Evolutionary conservation across 2,113 vertebrate genomes (phyloP).

Genomic region (Strigops habroptila): DNA sequence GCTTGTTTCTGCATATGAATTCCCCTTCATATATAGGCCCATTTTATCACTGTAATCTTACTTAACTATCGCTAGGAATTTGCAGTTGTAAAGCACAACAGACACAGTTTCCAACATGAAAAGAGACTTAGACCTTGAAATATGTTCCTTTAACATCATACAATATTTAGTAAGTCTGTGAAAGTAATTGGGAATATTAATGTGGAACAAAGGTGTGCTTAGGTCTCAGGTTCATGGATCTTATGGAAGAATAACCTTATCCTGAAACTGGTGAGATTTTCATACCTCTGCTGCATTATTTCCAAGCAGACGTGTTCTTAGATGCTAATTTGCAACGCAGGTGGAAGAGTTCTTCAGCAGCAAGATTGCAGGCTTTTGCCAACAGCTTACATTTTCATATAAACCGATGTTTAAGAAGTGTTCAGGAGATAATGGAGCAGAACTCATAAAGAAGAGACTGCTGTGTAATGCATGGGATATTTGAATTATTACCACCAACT

Average conservation of each 20-base stretch:
- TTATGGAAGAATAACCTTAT: neutral
- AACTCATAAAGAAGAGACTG: slow-evolving; percentile 10
- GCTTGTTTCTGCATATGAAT: neutral
- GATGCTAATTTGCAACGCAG: slow-evolving; percentile 28
- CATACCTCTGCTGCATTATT: neutral
- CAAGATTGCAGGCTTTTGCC: neutral
- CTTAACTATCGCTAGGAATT: neutral
- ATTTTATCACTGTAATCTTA: neutral
- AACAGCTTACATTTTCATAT: slow-evolving; percentile 28
- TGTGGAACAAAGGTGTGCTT: neutral
- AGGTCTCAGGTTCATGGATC: neutral
- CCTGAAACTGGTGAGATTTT: neutral
- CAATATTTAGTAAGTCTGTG: neutral
- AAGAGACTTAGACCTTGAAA: neutral
- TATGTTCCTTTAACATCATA: neutral
- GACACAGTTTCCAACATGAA: neutral
- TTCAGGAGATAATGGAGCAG: neutral
- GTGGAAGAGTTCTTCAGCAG: neutral
- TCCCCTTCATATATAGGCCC: neutral
- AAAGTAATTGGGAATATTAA: neutral
- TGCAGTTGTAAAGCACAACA: neutral
- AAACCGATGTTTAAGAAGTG: neutral
- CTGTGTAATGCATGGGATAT: neutral
- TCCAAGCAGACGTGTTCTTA: neutral
- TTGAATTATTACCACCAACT: neutral